Conservation (phyloP, 2,888 invertebrate species). For the Xestoiulus laeticollis region DNA sequence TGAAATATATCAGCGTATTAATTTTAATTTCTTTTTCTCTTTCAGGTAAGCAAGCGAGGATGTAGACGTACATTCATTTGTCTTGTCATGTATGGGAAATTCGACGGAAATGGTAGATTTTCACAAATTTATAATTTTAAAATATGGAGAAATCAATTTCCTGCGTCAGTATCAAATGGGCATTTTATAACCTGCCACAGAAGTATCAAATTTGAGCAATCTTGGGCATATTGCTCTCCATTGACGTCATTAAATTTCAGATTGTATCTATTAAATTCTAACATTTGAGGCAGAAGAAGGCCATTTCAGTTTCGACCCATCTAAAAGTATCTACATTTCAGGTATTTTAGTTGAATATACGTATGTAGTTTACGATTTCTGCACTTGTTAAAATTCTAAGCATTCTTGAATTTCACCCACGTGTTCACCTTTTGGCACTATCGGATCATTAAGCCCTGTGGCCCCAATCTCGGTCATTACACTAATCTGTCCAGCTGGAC, state of each 20-base stretch:
- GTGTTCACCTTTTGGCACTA: background rate
- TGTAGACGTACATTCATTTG: background rate
- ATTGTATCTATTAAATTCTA: too few relatives aligned
- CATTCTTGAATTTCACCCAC: background rate
- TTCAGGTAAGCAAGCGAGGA: background rate
- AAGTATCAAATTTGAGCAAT: too few relatives aligned
- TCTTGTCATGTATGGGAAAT: background rate
- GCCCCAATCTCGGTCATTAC: background rate
- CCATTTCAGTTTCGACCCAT: background rate
- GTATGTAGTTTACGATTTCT: background rate
- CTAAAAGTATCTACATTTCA: background rate
- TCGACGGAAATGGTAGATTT: slow-evolving; percentile 4
- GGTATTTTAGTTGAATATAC: background rate
- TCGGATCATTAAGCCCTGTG: background rate
- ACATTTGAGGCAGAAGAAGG: too few relatives aligned
- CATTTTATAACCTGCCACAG: too few relatives aligned
- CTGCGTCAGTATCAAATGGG: background rate
- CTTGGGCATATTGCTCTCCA: too few relatives aligned
- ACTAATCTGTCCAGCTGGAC: background rate
- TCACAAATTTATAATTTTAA: background rate
- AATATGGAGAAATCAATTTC: background rate
- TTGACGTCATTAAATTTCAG: too few relatives aligned
- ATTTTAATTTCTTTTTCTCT: background rate
- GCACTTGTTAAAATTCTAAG: background rate
- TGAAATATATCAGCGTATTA: background rate